A percentile compares a stretch with the other conserved stretches of the same genome.
Evolutionary conservation across 2,797 vertebrate species (phyloP).

Genomic region (Falco biarmicus): DNA sequence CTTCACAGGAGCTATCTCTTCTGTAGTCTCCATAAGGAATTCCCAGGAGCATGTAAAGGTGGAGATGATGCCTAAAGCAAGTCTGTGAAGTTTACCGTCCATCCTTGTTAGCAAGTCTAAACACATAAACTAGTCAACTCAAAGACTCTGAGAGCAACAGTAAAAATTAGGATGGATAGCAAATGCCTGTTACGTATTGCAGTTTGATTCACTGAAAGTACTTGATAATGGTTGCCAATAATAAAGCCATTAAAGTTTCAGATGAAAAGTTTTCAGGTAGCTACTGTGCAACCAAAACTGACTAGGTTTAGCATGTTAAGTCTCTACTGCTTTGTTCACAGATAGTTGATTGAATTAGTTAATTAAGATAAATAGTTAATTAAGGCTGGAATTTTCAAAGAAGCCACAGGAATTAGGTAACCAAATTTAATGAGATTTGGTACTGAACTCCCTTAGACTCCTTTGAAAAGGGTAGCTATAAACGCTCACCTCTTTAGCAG

Average conservation of each 20-base stretch:
- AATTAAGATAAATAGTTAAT: slow-evolving; percentile 55
- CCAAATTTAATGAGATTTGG: slow-evolving; percentile 50
- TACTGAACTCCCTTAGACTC: slow-evolving; percentile 20
- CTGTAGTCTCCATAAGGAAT: background rate
- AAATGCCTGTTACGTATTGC: background rate
- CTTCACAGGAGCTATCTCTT: background rate
- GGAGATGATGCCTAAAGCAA: slow-evolving; percentile 11
- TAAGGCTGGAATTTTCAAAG: slow-evolving; percentile 61
- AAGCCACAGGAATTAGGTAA: slow-evolving; percentile 60
- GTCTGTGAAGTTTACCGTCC: background rate
- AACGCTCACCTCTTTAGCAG: slow-evolving; percentile 15
- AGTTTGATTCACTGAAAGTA: background rate
- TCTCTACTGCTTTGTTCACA: slow-evolving; percentile 7
- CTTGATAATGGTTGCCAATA: background rate
- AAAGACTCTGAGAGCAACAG: background rate
- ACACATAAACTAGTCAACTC: background rate
- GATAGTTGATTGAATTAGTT: slow-evolving; percentile 43
- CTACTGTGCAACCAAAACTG: background rate
- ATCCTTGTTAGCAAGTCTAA: slow-evolving; percentile 9
- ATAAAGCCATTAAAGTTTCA: background rate
- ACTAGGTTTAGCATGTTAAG: background rate
- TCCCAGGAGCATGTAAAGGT: background rate
- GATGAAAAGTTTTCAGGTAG: background rate
- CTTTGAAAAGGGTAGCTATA: slow-evolving; percentile 59
- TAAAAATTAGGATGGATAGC: background rate